A percentile compares a stretch with the other conserved stretches of the same genome.
These are phyloP conservation scores for Protodeltote pygarga DNA, from an alignment of 2,888 invertebrate species.

Conservation along the genomic window DNA sequence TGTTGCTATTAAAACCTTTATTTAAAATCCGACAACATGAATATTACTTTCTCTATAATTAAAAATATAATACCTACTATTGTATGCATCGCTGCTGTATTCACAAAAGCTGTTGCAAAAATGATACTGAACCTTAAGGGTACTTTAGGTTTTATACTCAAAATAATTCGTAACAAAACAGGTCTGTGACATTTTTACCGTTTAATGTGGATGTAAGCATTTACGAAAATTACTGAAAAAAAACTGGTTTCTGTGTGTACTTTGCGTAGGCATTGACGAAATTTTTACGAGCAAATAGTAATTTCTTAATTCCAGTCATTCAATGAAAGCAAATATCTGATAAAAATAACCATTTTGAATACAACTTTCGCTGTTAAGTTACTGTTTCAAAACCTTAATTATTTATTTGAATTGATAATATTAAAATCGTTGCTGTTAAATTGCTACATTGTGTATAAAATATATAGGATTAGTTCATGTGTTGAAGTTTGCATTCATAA, in stretches of 20 bases:
- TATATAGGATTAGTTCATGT: too few relatives aligned
- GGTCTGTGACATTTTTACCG: conserved; percentile 54
- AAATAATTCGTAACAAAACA: conserved; percentile 56
- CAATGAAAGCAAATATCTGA: conserved; percentile 32
- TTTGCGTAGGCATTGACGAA: conserved; percentile 39
- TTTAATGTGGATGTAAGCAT: conserved; percentile 46
- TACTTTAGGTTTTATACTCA: conserved; percentile 65
- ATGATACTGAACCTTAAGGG: conserved; percentile 51
- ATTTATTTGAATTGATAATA: too few relatives aligned
- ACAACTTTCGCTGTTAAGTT: conserved; percentile 22
- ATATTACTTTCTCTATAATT: neutral
- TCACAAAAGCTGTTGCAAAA: conserved; percentile 54
- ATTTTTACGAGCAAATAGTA: conserved; percentile 9
- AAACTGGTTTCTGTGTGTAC: conserved; percentile 55
- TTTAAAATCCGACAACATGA: too few relatives aligned
- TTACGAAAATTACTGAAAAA: conserved; percentile 53
- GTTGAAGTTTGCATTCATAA: too few relatives aligned
- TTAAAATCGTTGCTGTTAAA: too few relatives aligned
- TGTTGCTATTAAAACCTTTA: too few relatives aligned
- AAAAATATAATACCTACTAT: conserved; percentile 46
- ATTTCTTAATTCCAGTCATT: conserved; percentile 35
- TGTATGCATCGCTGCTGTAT: conserved; percentile 56
- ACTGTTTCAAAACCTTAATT: conserved; percentile 16
- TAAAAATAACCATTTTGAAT: neutral
- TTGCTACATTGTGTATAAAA: too few relatives aligned